Conservation (phyloP, 2,888 invertebrate species). For the Harmothoe impar region DNA sequence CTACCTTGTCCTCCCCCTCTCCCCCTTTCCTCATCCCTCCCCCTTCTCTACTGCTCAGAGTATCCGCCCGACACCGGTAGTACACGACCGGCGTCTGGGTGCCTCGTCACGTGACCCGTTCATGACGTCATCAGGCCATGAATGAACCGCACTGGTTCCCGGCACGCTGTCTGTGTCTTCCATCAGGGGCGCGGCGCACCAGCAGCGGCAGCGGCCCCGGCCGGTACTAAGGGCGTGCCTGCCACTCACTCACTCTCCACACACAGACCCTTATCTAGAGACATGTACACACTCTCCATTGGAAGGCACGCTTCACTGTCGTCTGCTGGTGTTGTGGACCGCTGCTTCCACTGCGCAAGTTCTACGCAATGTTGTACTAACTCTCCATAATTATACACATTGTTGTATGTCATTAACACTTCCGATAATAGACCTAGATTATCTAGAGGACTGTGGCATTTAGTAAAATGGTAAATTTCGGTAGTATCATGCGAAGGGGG, state of each 20-base stretch:
- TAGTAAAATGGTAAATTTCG: too few relatives aligned
- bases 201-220: background rate
- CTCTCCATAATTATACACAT: too few relatives aligned
- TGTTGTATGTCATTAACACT: too few relatives aligned
- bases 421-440: too few relatives aligned
- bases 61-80: background rate
- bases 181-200: background rate
- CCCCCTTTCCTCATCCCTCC: background rate
- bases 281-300: too few relatives aligned
- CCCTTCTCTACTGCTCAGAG: background rate
- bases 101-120: constrained; percentile 24
- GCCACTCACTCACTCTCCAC: background rate
- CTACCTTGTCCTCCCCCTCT: background rate
- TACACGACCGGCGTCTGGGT: constrained; percentile 42
- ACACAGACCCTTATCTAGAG: too few relatives aligned
- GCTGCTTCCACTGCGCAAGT: too few relatives aligned
- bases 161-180: background rate
- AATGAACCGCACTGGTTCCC: constrained; percentile 14
- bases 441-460: too few relatives aligned
- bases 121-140: constrained; percentile 35
- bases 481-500: too few relatives aligned
- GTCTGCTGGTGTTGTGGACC: too few relatives aligned
- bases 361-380: too few relatives aligned
- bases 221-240: background rate
- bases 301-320: too few relatives aligned